Evolutionary conservation across 2,113 vertebrate species (phyloP).

Genomic region (Salvelinus fontinalis): DNA sequence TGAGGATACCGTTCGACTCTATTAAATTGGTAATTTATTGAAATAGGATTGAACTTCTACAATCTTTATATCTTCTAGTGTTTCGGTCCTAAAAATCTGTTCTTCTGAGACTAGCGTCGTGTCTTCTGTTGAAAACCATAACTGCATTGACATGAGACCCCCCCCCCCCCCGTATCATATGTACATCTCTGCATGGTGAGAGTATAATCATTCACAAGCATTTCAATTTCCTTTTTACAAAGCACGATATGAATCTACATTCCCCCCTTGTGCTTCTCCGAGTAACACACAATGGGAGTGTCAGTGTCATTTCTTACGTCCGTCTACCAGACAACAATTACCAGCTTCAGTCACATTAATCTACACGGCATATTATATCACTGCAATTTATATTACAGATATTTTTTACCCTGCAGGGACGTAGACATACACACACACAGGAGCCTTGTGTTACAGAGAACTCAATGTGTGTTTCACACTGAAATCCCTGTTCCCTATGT

Average conservation of each 20-base stretch:
- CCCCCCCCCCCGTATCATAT: neutral
- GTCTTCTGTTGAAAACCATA: neutral
- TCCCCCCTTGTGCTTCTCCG: conserved; percentile 1
- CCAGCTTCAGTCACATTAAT: conserved; percentile 33
- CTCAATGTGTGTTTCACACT: neutral
- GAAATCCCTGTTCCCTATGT: neutral
- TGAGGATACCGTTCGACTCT: too few species aligned
- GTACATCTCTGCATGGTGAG: neutral
- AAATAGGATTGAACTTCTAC: too few species aligned
- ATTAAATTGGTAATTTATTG: too few species aligned
- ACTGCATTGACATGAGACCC: neutral
- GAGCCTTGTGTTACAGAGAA: neutral
- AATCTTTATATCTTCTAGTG: too few species aligned
- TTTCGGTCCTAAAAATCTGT: neutral
- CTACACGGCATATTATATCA: conserved; percentile 14
- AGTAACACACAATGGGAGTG: conserved; percentile 8
- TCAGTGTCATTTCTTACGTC: neutral
- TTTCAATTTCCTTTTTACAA: conserved; percentile 31
- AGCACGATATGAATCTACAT: conserved; percentile 24
- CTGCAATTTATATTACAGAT: conserved; percentile 25
- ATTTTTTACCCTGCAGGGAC: neutral
- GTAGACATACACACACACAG: neutral
- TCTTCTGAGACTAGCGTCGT: rapidly evolving
- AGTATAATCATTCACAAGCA: conserved; percentile 6
- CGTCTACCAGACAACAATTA: conserved; percentile 28